Percentiles rank a stretch among this genome's conserved stretches.
These are phyloP conservation scores for Sorex araneus DNA, from an alignment of 2,113 vertebrate genomes.

Conservation along the genomic window DNA sequence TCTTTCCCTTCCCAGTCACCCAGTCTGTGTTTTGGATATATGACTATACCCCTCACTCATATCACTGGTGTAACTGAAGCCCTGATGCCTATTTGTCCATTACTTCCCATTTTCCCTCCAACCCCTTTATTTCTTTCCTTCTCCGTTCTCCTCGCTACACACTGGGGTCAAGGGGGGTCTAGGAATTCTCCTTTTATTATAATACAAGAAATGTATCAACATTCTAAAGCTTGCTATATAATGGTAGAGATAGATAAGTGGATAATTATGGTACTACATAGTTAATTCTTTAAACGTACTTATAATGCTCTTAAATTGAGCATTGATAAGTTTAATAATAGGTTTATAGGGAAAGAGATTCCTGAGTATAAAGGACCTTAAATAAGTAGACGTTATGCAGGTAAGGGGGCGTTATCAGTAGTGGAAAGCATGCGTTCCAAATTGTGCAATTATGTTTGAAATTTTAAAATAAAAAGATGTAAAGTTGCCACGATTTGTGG, in stretches of 20 bases:
- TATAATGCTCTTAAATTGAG: background rate
- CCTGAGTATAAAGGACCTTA: slow-evolving; percentile 12
- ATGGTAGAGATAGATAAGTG: background rate
- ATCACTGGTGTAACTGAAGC: no score
- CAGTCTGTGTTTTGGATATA: no score
- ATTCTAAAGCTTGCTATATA: background rate
- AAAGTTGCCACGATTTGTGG: background rate
- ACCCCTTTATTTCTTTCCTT: no score
- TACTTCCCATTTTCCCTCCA: no score
- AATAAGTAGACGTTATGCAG: background rate
- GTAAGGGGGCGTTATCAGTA: background rate
- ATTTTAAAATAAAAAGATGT: slow-evolving; percentile 14
- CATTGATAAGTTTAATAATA: background rate
- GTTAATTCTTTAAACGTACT: background rate
- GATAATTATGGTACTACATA: background rate
- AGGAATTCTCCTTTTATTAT: no score
- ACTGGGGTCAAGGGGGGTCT: background rate
- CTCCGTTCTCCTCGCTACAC: no score
- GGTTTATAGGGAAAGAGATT: slow-evolving; percentile 19
- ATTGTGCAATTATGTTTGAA: background rate
- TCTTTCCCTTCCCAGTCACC: no score
- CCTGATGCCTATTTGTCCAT: no score
- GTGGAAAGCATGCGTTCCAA: background rate
- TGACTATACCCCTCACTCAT: no score
- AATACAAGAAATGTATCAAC: background rate